A percentile compares a stretch with the other conserved stretches of the same genome.
Evolutionary conservation across 2,113 vertebrate genomes (phyloP).

Genomic region (Indri indri): DNA sequence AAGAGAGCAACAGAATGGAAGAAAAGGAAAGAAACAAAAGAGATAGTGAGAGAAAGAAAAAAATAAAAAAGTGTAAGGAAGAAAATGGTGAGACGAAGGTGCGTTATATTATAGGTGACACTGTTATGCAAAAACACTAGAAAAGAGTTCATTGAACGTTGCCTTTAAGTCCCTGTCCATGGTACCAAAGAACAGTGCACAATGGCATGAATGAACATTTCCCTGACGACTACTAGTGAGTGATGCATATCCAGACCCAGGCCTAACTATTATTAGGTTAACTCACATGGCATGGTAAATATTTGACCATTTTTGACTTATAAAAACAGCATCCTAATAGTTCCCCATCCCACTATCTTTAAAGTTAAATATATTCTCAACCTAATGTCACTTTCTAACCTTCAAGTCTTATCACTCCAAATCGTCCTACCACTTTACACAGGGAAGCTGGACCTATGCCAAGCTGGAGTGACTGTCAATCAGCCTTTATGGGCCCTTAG

Average conservation of each 20-base stretch:
- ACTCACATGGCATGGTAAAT: not conserved
- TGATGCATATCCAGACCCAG: not conserved
- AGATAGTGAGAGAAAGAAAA: not conserved
- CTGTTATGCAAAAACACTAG: not conserved
- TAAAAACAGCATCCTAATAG: conserved; percentile 16
- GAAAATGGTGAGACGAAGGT: not conserved
- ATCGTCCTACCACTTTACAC: not conserved
- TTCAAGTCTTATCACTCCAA: not conserved
- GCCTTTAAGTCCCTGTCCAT: not conserved
- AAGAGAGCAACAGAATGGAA: not conserved
- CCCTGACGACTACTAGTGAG: not conserved
- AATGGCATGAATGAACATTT: not conserved
- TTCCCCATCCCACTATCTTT: not conserved
- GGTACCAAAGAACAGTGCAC: not conserved
- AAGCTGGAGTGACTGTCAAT: not conserved
- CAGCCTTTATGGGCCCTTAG: not conserved
- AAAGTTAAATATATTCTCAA: conserved; percentile 26
- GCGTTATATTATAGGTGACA: not conserved
- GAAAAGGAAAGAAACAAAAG: not conserved
- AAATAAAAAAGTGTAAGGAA: not conserved
- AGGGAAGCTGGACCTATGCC: not conserved
- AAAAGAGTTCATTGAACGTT: not conserved
- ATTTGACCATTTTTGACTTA: not conserved
- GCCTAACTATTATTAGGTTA: not conserved
- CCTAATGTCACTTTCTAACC: not conserved